Evolutionary conservation across 2,797 vertebrate species (phyloP).

Genomic region (Cossypha dichroa): DNA sequence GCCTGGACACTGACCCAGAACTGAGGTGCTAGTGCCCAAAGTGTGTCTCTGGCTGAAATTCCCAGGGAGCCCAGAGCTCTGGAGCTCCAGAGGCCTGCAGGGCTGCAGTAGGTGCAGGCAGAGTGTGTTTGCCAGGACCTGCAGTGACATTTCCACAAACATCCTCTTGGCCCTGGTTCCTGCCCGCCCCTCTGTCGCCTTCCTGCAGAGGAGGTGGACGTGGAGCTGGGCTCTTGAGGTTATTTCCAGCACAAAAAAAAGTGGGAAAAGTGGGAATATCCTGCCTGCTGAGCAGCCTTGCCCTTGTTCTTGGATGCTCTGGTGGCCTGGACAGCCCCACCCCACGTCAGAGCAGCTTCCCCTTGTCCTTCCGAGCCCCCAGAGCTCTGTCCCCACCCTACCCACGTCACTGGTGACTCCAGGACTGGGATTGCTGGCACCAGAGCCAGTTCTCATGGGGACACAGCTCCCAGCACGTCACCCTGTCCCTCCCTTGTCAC

Average conservation of each 20-base stretch:
- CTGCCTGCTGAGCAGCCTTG: slow-evolving; percentile 6
- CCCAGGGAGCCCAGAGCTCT: not conserved
- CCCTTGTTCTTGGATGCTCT: not conserved
- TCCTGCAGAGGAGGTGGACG: slow-evolving; percentile 50
- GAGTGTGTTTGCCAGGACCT: not conserved
- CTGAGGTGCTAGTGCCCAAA: not conserved
- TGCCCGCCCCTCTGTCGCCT: slow-evolving; percentile 55
- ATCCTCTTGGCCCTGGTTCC: slow-evolving; percentile 48
- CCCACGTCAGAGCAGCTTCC: not conserved
- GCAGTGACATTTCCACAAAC: slow-evolving; percentile 42
- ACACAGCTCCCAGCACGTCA: not conserved
- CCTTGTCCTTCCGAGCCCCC: not conserved
- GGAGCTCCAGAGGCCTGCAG: not conserved
- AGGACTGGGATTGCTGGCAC: not conserved
- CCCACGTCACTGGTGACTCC: not conserved
- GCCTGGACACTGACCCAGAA: accelerated
- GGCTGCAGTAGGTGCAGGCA: not conserved
- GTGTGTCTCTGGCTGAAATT: not conserved
- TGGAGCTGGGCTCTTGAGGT: not conserved
- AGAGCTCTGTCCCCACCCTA: not conserved
- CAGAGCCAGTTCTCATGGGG: not conserved
- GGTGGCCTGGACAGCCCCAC: not conserved
- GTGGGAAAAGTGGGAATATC: slow-evolving; percentile 10
- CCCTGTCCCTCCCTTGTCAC: not conserved
- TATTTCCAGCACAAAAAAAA: slow-evolving; percentile 39